Conservation (phyloP, 2,113 vertebrate species). For the Pachycephala philippinensis region DNA sequence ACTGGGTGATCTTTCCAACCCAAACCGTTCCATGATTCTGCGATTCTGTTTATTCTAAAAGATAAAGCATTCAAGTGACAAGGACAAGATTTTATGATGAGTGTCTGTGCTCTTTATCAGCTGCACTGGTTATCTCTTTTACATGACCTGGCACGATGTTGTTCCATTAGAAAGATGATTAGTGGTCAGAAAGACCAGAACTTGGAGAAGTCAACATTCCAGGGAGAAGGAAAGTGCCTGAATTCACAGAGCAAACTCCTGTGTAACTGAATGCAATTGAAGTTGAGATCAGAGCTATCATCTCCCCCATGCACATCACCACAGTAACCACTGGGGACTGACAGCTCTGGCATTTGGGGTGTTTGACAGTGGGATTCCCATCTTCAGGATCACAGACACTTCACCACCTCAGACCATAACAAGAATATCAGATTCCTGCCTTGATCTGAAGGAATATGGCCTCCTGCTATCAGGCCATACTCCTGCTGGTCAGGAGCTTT, state of each 20-base stretch:
- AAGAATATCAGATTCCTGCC: neutral
- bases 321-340: neutral
- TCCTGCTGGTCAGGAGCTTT: neutral
- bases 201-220: neutral
- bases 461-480: neutral
- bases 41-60: neutral
- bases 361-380: neutral
- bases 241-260: neutral
- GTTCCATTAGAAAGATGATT: neutral
- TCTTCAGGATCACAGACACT: neutral
- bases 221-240: neutral
- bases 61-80: neutral
- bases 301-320: neutral
- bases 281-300: neutral
- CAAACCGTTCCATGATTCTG: neutral
- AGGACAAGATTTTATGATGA: neutral
- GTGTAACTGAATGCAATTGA: neutral
- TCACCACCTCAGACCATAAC: neutral
- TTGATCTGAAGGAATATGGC: no score
- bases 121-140: neutral
- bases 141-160: neutral
- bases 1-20: rapidly evolving
- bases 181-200: neutral
- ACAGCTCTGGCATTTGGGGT: neutral
- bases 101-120: neutral